Evolutionary conservation across 2,888 invertebrate genomes (phyloP).

Genomic region (Macrophya alboannulata): DNA sequence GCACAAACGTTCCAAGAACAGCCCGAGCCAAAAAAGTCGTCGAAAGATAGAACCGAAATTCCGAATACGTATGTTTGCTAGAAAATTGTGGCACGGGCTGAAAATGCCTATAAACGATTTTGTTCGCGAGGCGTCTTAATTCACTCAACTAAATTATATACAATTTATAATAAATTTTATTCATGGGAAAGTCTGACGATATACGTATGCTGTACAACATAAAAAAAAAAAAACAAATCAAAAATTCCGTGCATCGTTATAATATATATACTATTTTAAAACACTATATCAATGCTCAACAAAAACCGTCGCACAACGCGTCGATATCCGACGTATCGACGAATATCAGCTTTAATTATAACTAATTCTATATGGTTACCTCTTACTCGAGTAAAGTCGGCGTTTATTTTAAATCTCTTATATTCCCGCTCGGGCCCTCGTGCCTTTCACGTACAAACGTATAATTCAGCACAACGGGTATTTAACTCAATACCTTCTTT

Average conservation of each 20-base stretch:
- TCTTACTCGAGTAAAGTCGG: constrained; percentile 31
- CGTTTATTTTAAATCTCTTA: not conserved
- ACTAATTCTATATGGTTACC: constrained; percentile 18
- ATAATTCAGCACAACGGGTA: constrained; percentile 2
- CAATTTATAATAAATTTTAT: not conserved
- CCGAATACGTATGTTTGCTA: not conserved
- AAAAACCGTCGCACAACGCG: constrained; percentile 30
- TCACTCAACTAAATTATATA: not conserved
- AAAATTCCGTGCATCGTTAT: constrained; percentile 19
- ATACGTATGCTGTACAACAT: constrained; percentile 16
- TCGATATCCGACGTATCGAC: constrained; percentile 1
- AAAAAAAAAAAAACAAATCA: not conserved
- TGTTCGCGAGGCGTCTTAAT: not conserved
- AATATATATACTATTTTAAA: constrained; percentile 2
- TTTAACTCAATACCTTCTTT: not conserved
- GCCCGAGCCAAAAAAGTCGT: not conserved
- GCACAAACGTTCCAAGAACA: not conserved
- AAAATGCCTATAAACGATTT: not conserved
- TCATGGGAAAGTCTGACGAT: not conserved
- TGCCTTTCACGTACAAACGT: not conserved
- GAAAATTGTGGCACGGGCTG: not conserved
- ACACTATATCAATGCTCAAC: constrained; percentile 37
- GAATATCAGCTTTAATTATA: constrained; percentile 33
- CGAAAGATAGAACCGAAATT: not conserved
- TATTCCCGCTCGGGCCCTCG: not conserved